Evolutionary conservation across 2,888 invertebrate species (phyloP).

Genomic region (Melinopterus prodromus): DNA sequence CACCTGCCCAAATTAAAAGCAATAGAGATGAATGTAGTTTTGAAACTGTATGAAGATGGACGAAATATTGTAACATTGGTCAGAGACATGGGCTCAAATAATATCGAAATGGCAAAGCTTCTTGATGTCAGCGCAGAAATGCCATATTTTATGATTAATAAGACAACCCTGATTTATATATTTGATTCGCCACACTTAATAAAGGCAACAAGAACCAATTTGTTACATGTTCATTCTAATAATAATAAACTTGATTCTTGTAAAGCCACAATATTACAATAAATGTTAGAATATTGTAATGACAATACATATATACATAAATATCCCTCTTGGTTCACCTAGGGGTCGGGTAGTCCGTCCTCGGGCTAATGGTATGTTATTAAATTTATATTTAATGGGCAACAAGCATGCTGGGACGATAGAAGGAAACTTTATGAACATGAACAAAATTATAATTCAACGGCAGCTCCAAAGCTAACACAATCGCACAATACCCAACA

Average conservation of each 20-base stretch:
- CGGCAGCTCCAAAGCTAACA: constrained; percentile 42
- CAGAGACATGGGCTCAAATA: constrained; percentile 25
- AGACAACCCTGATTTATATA: constrained; percentile 16
- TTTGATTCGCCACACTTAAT: constrained; percentile 41
- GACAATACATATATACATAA: too few relatives aligned
- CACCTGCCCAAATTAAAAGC: constrained; percentile 26
- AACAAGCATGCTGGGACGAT: constrained; percentile 14
- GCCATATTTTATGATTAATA: neutral
- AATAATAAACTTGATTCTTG: too few relatives aligned
- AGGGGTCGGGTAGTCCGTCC: too few relatives aligned
- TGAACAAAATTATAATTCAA: constrained; percentile 34
- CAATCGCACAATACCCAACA: constrained; percentile 40
- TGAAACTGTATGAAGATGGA: constrained; percentile 26
- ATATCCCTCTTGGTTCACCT: too few relatives aligned
- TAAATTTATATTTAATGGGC: constrained; percentile 38
- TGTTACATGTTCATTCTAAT: too few relatives aligned
- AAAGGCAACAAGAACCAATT: constrained; percentile 41
- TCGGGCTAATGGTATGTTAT: too few relatives aligned
- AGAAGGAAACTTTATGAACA: constrained; percentile 40
- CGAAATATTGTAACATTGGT: constrained; percentile 30
- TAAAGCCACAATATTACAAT: too few relatives aligned
- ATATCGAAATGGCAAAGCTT: neutral
- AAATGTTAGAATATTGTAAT: too few relatives aligned
- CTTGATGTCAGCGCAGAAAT: neutral
- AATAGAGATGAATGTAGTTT: constrained; percentile 22